A percentile compares a stretch with the other conserved stretches of the same genome.
Evolutionary conservation across 2,113 vertebrate genomes (phyloP).

Genomic region (Perca fluviatilis): DNA sequence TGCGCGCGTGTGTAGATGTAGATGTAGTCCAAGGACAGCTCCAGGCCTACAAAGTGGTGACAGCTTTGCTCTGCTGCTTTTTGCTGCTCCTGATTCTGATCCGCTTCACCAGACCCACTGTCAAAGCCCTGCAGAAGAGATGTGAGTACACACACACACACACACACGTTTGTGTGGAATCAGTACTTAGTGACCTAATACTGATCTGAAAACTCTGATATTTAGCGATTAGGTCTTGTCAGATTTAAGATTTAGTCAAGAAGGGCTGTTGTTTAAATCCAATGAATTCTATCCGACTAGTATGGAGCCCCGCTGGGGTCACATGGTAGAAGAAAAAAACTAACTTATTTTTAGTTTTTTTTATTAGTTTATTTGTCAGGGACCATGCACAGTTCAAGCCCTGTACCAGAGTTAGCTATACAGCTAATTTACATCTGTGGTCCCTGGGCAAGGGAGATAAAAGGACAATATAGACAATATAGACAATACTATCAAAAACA

Average conservation of each 20-base stretch:
- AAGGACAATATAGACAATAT: no score
- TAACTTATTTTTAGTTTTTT: no score
- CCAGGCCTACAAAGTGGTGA: conserved; percentile 69
- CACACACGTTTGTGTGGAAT: conserved; percentile 1
- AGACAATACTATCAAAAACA: no score
- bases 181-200: conserved; percentile 15
- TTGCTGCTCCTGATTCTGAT: conserved; percentile 71
- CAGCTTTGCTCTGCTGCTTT: conserved; percentile 66
- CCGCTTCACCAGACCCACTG: conserved; percentile 66
- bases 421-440: no score
- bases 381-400: no score
- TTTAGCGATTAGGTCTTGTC: conserved; percentile 39
- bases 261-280: conserved; percentile 7
- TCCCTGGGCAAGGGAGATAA: no score
- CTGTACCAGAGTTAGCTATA: no score
- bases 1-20: conserved; percentile 25
- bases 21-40: conserved; percentile 36
- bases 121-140: conserved; percentile 75
- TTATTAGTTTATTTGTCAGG: no score
- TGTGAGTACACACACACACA: conserved; percentile 68
- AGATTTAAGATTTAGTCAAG: conserved; percentile 49
- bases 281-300: not conserved
- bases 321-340: no score
- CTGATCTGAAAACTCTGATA: conserved; percentile 30
- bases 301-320: no score